phyloP scores from a whole-genome alignment of 2,888 invertebrate species.

The Trachelus tabidus region DNA sequence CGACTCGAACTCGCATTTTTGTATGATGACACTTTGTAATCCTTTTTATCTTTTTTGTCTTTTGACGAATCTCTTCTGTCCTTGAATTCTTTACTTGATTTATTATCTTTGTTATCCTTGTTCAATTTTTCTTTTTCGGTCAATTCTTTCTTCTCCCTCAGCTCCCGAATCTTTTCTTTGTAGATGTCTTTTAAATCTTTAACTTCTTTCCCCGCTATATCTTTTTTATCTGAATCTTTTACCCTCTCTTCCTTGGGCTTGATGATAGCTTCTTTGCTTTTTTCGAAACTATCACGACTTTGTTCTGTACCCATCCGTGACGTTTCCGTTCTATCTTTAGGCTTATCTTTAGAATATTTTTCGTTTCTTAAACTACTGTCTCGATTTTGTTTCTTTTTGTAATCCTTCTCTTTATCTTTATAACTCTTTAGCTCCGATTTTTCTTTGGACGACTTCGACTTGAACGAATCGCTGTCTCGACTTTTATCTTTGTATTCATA shows the following conservation, averaged over 20 bases:
- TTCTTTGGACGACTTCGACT: conserved; percentile 42
- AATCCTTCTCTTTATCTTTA: conserved; percentile 43
- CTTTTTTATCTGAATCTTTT: conserved; percentile 51
- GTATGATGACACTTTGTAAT: conserved; percentile 47
- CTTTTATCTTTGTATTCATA: conserved; percentile 48
- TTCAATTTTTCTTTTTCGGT: conserved; percentile 61
- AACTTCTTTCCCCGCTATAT: conserved; percentile 42
- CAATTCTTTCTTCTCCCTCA: conserved; percentile 61
- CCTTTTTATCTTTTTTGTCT: conserved; percentile 55
- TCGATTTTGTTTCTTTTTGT: conserved; percentile 39
- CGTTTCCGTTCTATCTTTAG: conserved; percentile 36
- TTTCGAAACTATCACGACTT: conserved; percentile 31
- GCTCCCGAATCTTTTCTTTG: conserved; percentile 62
- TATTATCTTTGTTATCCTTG: conserved; percentile 51
- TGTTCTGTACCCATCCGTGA: conserved; percentile 13
- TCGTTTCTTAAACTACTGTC: conserved; percentile 41
- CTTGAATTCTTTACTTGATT: conserved; percentile 49
- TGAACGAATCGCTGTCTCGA: conserved; percentile 38
- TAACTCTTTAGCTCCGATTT: conserved; percentile 40
- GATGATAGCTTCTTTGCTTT: conserved; percentile 33
- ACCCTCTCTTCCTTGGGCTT: conserved; percentile 43
- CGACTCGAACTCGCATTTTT: conserved; percentile 47
- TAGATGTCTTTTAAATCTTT: conserved; percentile 63
- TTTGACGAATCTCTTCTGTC: conserved; percentile 36
- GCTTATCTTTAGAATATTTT: conserved; percentile 39